Evolutionary conservation across 92 coral and sea anemone genomes (phyloP).

Genomic region (Bergia sp.): DNA sequence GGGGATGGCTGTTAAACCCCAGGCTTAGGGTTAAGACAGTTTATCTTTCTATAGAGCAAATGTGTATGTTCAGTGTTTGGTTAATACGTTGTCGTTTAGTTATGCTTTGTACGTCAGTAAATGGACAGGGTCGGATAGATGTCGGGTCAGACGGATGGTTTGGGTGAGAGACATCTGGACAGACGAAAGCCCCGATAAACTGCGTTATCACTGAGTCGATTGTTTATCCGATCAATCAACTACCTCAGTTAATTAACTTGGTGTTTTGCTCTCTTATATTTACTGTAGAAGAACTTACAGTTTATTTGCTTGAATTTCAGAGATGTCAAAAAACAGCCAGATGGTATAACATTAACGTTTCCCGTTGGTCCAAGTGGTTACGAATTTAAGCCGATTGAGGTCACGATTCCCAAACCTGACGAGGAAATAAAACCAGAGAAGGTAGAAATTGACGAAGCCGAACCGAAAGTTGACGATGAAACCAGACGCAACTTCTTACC

Average conservation of each 20-base stretch:
- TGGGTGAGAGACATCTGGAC: neutral
- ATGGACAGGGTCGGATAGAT: neutral
- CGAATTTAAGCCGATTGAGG: conserved; percentile 69
- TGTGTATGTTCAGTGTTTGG: too few species aligned
- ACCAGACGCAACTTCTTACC: conserved; percentile 54
- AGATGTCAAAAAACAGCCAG: conserved; percentile 57
- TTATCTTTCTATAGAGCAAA: too few species aligned
- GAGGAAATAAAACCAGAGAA: conserved; percentile 28
- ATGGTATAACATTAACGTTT: conserved; percentile 62
- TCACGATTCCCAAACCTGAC: conserved; percentile 68
- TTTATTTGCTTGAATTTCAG: conserved; percentile 38
- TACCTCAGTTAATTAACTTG: too few species aligned
- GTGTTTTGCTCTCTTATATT: neutral
- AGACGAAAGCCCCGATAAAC: too few species aligned
- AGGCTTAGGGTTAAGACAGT: too few species aligned
- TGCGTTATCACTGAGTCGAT: too few species aligned
- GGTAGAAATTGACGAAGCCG: conserved; percentile 32
- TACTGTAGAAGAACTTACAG: conserved; percentile 14
- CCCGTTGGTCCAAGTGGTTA: conserved; percentile 58
- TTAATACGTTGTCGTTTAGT: too few species aligned
- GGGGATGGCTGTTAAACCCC: too few species aligned
- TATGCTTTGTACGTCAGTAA: neutral
- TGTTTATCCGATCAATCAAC: too few species aligned
- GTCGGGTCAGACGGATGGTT: neutral
- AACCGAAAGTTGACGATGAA: conserved; percentile 47